phyloP scores from a whole-genome alignment of 2,888 invertebrate species.

The Apamea crenata region DNA sequence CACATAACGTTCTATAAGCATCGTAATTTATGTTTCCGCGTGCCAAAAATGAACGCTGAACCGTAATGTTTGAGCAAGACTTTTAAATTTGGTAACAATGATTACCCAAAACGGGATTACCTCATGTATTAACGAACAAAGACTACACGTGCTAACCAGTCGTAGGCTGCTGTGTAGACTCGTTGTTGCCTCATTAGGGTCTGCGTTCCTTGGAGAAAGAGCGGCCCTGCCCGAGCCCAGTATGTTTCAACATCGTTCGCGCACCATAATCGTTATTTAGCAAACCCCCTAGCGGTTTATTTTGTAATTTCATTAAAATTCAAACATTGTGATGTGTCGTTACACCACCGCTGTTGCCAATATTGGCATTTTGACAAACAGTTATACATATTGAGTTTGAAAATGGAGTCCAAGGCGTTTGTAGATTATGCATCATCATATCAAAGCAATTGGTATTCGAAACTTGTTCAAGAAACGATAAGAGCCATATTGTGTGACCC shows the following conservation, averaged over 20 bases:
- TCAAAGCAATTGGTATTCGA: conserved; percentile 42
- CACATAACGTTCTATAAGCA: conserved; percentile 26
- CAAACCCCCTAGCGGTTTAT: conserved; percentile 79
- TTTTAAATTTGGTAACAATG: conserved; percentile 47
- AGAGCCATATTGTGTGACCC: not conserved
- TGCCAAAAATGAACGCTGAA: conserved; percentile 30
- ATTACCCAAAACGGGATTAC: conserved; percentile 38
- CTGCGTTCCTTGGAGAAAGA: conserved; percentile 85
- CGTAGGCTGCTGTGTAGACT: not conserved
- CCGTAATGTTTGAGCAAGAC: conserved; percentile 51
- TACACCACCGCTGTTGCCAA: conserved; percentile 71
- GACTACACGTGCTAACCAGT: conserved; percentile 68
- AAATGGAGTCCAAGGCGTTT: conserved; percentile 44
- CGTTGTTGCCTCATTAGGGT: conserved; percentile 67
- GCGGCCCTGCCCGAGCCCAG: conserved; percentile 80
- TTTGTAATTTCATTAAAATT: conserved; percentile 86
- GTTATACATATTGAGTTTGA: conserved; percentile 33
- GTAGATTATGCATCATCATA: conserved; percentile 32
- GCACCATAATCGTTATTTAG: conserved; percentile 78
- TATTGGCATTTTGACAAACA: conserved; percentile 75
- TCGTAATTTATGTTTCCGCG: conserved; percentile 35
- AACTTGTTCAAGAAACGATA: conserved; percentile 26
- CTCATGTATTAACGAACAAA: conserved; percentile 50
- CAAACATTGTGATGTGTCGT: conserved; percentile 77
- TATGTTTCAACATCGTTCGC: conserved; percentile 78